These are phyloP conservation scores for Nycticebus coucang DNA, from an alignment of 2,113 vertebrate genomes.

Conservation along the genomic window DNA sequence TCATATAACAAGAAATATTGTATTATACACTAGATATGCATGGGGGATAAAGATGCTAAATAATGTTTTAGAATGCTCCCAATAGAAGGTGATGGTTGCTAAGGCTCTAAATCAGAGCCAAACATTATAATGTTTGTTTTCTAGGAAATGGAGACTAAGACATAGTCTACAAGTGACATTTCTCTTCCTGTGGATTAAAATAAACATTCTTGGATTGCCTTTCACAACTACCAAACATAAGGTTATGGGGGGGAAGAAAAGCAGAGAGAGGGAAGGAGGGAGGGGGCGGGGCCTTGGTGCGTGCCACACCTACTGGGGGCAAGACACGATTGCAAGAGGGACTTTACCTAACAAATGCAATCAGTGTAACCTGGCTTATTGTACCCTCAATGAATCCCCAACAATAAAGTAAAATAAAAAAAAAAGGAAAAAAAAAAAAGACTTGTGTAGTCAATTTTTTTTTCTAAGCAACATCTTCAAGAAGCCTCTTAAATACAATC, in stretches of 20 bases:
- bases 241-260: no score
- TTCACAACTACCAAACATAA: background rate
- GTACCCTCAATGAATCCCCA: no score
- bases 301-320: no score
- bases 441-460: background rate
- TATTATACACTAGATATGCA: no score
- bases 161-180: background rate
- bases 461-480: background rate
- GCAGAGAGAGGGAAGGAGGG: no score
- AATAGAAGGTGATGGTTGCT: background rate
- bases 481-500: background rate
- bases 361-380: no score
- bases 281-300: no score
- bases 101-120: background rate
- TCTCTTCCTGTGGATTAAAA: background rate
- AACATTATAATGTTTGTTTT: background rate
- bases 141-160: background rate
- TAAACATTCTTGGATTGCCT: background rate
- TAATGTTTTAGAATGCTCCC: background rate
- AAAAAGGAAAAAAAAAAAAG: no score
- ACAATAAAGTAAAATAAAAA: no score
- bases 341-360: no score
- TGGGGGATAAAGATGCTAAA: accelerated
- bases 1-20: background rate
- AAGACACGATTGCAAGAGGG: no score